A percentile compares a stretch with the other conserved stretches of the same genome.
phyloP scores from a whole-genome alignment of 2,113 vertebrate genomes.

The Pelecanus crispus region DNA sequence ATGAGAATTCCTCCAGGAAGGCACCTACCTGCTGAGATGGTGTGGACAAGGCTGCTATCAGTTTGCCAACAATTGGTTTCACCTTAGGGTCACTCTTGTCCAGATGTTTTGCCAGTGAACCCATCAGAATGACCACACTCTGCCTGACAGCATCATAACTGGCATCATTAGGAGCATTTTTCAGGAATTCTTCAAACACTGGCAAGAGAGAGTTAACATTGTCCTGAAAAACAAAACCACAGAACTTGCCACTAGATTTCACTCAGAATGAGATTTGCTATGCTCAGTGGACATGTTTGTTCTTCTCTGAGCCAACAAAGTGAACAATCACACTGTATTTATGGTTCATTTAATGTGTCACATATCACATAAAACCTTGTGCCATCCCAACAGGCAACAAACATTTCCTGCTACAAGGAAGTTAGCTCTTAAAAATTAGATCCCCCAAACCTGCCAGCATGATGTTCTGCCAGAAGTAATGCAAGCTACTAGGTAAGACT shows the following conservation, averaged over 20 bases:
- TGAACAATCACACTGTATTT: conserved; percentile 25
- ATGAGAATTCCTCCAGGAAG: neutral
- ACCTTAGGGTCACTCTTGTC: conserved; percentile 98
- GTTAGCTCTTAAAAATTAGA: neutral
- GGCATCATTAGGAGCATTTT: conserved; percentile 93
- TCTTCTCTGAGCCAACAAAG: conserved; percentile 44
- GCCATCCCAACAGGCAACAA: neutral
- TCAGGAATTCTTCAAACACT: conserved; percentile 96
- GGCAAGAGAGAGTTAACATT: conserved; percentile 93
- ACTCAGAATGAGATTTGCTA: conserved; percentile 30
- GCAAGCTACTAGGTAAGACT: neutral
- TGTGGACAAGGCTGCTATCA: conserved; percentile 93
- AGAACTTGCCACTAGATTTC: conserved; percentile 36
- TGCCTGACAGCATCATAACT: conserved; percentile 96
- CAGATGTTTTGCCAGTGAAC: conserved; percentile 96
- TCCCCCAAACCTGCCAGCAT: neutral
- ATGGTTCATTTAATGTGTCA: conserved; percentile 22
- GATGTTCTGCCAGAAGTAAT: neutral
- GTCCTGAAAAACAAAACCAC: conserved; percentile 79
- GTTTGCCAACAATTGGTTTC: conserved; percentile 96
- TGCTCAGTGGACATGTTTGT: conserved; percentile 42
- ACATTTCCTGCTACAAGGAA: conserved; percentile 3
- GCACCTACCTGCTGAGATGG: conserved; percentile 96
- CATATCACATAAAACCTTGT: conserved; percentile 13
- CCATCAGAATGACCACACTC: conserved; percentile 98